These are phyloP conservation scores for Trachelus stipa DNA, from an alignment of 2,888 invertebrate species.

Conservation along the genomic window DNA sequence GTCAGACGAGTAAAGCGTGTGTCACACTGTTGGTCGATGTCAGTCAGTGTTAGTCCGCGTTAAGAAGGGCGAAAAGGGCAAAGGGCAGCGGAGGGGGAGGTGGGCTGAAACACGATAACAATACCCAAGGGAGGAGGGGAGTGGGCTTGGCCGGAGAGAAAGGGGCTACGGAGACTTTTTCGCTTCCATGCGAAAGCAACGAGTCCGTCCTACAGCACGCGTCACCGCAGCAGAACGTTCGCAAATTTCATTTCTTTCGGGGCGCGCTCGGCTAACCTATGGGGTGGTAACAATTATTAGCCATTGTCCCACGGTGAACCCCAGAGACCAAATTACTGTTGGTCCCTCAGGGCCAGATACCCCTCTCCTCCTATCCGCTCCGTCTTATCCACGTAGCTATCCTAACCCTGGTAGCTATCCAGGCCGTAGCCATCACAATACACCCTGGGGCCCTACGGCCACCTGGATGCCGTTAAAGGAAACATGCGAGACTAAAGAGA, in stretches of 20 bases:
- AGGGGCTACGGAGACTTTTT: background rate
- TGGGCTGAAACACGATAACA: conserved; percentile 19
- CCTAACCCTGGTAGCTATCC: no score
- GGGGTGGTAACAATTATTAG: conserved; percentile 59
- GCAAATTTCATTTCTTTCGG: conserved; percentile 18
- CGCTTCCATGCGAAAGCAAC: no score
- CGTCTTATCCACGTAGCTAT: no score
- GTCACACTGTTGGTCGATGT: no score
- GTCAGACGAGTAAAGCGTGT: no score
- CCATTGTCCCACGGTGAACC: conserved; percentile 56
- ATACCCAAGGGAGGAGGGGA: conserved; percentile 13
- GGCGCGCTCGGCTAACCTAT: conserved; percentile 20
- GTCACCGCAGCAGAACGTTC: conserved; percentile 8
- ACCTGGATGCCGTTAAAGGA: no score
- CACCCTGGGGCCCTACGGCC: no score
- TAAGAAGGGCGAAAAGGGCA: no score
- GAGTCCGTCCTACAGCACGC: no score
- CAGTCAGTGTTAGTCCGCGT: no score
- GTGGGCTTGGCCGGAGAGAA: background rate
- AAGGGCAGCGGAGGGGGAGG: background rate
- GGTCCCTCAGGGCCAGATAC: conserved; percentile 25
- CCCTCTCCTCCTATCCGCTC: conserved; percentile 6
- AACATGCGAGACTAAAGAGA: no score
- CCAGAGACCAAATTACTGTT: conserved; percentile 51
- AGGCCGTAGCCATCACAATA: no score